Conservation (phyloP, 1,140 invertebrate species). For the Doryteuthis pealeii region DNA sequence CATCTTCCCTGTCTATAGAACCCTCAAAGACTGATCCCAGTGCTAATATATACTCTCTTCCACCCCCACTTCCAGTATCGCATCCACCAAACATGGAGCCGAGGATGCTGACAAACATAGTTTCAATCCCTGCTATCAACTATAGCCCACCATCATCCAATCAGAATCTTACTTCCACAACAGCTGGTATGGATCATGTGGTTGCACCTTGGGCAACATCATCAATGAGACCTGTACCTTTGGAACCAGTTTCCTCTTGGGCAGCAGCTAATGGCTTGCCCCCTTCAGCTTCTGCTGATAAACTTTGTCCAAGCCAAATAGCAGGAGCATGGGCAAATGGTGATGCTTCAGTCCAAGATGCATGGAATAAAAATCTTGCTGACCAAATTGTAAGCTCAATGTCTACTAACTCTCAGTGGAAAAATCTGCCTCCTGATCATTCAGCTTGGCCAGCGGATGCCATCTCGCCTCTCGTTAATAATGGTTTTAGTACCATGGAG, state of each 20-base stretch:
- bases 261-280: not conserved
- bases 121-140: not conserved
- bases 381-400: not conserved
- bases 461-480: not conserved
- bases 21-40: slow-evolving; percentile 28
- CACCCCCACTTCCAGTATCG: not conserved
- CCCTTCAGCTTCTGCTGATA: not conserved
- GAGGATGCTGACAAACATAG: not conserved
- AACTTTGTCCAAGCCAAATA: not conserved
- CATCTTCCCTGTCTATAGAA: slow-evolving; percentile 29
- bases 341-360: not conserved
- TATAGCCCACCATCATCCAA: not conserved
- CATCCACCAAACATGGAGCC: not conserved
- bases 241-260: not conserved
- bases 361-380: not conserved
- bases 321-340: not conserved
- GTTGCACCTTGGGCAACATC: not conserved
- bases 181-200: not conserved
- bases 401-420: not conserved
- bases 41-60: slow-evolving; percentile 1
- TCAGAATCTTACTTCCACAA: not conserved
- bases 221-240: not conserved
- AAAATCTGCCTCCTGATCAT: not conserved
- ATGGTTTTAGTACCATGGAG: not conserved
- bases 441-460: not conserved